Evolutionary conservation across 2,113 vertebrate species (phyloP), one percentile per base, ranked within the genome.

Genomic region (Pipa parva): DNA sequence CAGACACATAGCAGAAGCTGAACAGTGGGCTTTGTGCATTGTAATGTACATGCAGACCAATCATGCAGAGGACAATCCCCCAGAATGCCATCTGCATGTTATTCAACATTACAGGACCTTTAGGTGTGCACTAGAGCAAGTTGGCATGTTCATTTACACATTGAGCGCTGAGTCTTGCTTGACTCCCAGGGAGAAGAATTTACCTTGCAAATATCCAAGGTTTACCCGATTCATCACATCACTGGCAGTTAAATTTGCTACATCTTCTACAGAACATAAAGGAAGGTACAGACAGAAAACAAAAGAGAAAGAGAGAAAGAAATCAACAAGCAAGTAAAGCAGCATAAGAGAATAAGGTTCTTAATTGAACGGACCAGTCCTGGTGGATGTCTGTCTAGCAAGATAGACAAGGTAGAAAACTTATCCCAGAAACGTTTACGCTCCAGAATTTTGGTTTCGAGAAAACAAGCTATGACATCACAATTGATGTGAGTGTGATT

Each of bases 191-290:
- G 63, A 79, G 50, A 75, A 73, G 78, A 71, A 75, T 83, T 98
- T 99, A 99, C 97, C 97, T 99, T 99, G 95, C 85, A 99, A 94
- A 95, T 99, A 98, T 97, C 97, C 97, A 91, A 99, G 95, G 93
- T 99, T 99, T 92, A 99, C 97, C 88, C 97, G 93, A 87, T 99
- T 99, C 97, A 98, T 99, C 91, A 99, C 97, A 95, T 99, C 97
- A 88, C 95, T 97, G 79, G 97, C 97, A 85, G 97, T 98, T 94
- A 99, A 95, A 93, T 99, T 99, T 95, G 97, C 95, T 93, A 99
- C 95, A 87, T 98, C 95, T 93, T 97, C 97, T 99, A 93, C 76
- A 84, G 88, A 87, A 87, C 88, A 89, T 80, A 79, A 80, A 84
- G 79, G 86, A 72, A 79, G 89, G 89, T 77, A 81, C 63, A 87